A percentile compares a stretch with the other conserved stretches of the same genome.
Evolutionary conservation across 2,113 vertebrate species (phyloP).

Genomic region (Mus spicilegus): DNA sequence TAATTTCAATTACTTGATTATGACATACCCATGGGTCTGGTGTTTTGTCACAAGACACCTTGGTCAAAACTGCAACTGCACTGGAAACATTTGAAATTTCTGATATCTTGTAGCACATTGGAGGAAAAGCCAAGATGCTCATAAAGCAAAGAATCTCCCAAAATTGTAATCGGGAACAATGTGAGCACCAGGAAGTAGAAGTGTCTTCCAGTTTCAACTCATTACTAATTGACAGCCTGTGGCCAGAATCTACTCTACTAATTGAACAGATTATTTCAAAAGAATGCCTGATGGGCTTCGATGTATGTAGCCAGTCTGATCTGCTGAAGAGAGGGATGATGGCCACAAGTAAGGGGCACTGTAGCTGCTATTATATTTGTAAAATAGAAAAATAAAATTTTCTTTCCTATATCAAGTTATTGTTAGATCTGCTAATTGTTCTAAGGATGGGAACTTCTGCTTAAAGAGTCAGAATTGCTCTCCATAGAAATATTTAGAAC

Average conservation of each 20-base stretch:
- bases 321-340: conserved; percentile 1
- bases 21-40: background rate
- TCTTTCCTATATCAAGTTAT: background rate
- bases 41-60: background rate
- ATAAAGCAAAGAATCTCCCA: background rate
- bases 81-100: background rate
- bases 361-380: conserved; percentile 11
- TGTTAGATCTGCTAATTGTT: background rate
- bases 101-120: background rate
- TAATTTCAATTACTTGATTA: background rate
- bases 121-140: background rate
- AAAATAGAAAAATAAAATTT: background rate
- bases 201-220: conserved; percentile 1
- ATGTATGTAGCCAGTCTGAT: background rate
- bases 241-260: background rate
- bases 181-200: background rate
- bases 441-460: background rate
- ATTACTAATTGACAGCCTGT: conserved; percentile 41
- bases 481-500: background rate
- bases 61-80: background rate
- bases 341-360: background rate
- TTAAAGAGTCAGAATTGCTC: background rate
- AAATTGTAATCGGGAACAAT: background rate
- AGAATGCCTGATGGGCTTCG: background rate
- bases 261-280: conserved; percentile 24